phyloP scores from a whole-genome alignment of 2,888 invertebrate species.

The Oegoconia quadripuncta region DNA sequence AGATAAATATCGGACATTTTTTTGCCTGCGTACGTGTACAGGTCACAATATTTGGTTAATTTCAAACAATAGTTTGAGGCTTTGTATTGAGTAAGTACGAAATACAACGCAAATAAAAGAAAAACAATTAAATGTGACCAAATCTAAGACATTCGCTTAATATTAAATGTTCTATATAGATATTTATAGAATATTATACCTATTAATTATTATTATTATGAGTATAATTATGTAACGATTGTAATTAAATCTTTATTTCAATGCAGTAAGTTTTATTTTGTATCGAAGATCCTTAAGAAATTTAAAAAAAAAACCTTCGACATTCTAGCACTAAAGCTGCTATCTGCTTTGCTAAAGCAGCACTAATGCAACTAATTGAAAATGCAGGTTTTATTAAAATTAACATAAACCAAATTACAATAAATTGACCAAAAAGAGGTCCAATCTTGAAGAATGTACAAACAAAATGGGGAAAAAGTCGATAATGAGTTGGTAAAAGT shows the following conservation, averaged over 20 bases:
- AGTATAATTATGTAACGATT: slow-evolving; percentile 77
- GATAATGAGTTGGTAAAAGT: slow-evolving; percentile 69
- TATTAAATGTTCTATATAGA: slow-evolving; percentile 76
- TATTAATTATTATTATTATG: slow-evolving; percentile 73
- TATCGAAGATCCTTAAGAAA: slow-evolving; percentile 8
- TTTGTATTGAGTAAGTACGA: slow-evolving; percentile 21
- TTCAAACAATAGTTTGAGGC: slow-evolving; percentile 32
- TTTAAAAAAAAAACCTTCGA: slow-evolving; percentile 10
- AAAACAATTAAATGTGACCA: slow-evolving; percentile 62
- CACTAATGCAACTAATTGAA: no score
- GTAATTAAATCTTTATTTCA: slow-evolving; percentile 79
- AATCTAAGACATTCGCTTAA: slow-evolving; percentile 78
- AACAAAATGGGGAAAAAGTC: slow-evolving; percentile 61
- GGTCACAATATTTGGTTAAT: slow-evolving; percentile 20
- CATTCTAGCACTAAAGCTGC: no score
- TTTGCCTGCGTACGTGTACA: slow-evolving; percentile 15
- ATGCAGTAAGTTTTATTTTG: slow-evolving; percentile 50
- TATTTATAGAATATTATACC: slow-evolving; percentile 76
- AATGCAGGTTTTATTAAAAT: no score
- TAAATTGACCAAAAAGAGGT: slow-evolving; percentile 38
- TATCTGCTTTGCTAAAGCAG: no score
- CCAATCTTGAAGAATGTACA: slow-evolving; percentile 41
- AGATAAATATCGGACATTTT: slow-evolving; percentile 8
- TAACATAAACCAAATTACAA: background rate
- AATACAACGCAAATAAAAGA: slow-evolving; percentile 19